Evolutionary conservation across 2,888 invertebrate species (phyloP).

Genomic region (Lampropteryx suffumata): DNA sequence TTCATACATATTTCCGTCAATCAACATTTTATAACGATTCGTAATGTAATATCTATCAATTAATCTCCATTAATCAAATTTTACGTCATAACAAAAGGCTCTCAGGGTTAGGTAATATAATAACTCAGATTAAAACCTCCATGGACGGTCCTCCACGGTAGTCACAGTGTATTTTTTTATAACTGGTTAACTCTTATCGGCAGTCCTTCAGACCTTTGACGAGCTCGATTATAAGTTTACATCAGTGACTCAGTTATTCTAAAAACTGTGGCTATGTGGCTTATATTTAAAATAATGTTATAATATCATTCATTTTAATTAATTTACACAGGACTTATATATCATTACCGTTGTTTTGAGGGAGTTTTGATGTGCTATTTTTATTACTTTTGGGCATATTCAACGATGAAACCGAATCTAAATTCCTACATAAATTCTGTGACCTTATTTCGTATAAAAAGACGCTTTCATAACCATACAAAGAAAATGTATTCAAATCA

Average conservation of each 20-base stretch:
- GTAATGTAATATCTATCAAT: too few relatives aligned
- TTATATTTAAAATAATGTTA: too few relatives aligned
- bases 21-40: too few relatives aligned
- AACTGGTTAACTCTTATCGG: neutral
- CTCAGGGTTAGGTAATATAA: neutral
- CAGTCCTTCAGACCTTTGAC: neutral
- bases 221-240: neutral
- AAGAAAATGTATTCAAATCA: constrained; percentile 15
- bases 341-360: too few relatives aligned
- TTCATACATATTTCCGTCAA: too few relatives aligned
- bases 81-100: neutral
- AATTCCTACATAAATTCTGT: too few relatives aligned
- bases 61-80: too few relatives aligned
- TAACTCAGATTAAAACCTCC: constrained; percentile 6
- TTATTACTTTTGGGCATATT: too few relatives aligned
- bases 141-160: neutral
- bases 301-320: too few relatives aligned
- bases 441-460: constrained; percentile 3
- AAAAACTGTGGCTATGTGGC: neutral
- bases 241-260: neutral
- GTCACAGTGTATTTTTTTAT: neutral
- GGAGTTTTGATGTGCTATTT: too few relatives aligned
- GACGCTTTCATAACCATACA: constrained; percentile 7
- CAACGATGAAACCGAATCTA: too few relatives aligned
- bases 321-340: constrained; percentile 2